phyloP scores from a whole-genome alignment of 2,888 invertebrate species.

The Acheta domesticus region DNA sequence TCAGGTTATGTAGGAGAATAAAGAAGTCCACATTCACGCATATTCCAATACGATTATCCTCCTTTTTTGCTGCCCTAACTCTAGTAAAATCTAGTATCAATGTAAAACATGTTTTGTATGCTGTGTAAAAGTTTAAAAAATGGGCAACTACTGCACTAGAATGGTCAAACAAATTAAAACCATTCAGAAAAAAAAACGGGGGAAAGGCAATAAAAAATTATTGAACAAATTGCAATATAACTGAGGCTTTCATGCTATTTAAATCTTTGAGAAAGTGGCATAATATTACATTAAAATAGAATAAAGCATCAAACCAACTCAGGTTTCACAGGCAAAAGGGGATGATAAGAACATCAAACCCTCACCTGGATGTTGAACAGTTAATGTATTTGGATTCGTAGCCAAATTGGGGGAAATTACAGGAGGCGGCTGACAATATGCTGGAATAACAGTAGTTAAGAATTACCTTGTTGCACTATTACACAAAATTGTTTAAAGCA shows the following conservation, averaged over 20 bases:
- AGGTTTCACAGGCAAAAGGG: not conserved
- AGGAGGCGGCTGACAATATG: conserved; percentile 54
- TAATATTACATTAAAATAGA: too few relatives aligned
- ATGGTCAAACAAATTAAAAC: too few relatives aligned
- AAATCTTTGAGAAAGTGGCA: not conserved
- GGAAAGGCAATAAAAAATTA: not conserved
- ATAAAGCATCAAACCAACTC: not conserved
- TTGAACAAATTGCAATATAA: not conserved
- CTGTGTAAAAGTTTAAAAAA: too few relatives aligned
- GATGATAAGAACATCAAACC: conserved; percentile 24
- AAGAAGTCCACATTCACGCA: too few relatives aligned
- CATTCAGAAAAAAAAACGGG: not conserved
- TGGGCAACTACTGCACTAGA: too few relatives aligned
- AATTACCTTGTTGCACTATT: not conserved
- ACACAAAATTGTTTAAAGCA: conserved; percentile 24
- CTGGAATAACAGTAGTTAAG: conserved; percentile 51
- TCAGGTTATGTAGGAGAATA: too few relatives aligned
- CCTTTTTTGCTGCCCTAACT: too few relatives aligned
- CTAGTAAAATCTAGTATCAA: too few relatives aligned
- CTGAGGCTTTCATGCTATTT: not conserved
- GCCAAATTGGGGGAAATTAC: conserved; percentile 64
- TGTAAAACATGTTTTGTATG: too few relatives aligned
- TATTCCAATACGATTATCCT: too few relatives aligned
- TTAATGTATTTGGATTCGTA: conserved; percentile 63
- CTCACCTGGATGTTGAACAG: conserved; percentile 65